phyloP scores from a whole-genome alignment of 2,888 invertebrate species.

The Aphodius sticticus region DNA sequence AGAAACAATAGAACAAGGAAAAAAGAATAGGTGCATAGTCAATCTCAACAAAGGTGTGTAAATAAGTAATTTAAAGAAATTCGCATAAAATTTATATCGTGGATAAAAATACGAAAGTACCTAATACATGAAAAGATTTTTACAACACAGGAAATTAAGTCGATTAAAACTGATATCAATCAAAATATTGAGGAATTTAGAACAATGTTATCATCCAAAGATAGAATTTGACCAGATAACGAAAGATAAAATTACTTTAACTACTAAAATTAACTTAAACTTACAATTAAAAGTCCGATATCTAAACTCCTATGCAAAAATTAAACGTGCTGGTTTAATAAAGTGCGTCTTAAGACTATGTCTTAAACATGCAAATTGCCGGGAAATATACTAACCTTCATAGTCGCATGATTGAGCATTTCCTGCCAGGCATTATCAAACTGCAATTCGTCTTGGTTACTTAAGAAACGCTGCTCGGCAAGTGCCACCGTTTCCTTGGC shows the following conservation, averaged over 20 bases:
- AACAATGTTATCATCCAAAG: not conserved
- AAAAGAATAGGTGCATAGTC: not conserved
- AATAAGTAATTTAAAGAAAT: not conserved
- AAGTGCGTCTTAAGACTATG: not conserved
- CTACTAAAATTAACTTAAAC: too few species aligned
- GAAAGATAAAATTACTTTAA: not conserved
- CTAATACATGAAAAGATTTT: too few species aligned
- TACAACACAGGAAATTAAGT: not conserved
- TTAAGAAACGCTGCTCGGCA: constrained; percentile 83
- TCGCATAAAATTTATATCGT: not conserved
- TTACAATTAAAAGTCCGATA: not conserved
- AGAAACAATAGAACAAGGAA: not conserved
- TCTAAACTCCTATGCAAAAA: not conserved
- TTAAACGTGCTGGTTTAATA: not conserved
- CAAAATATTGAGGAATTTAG: not conserved
- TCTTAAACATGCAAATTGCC: not conserved
- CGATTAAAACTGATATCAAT: not conserved
- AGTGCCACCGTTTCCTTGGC: constrained; percentile 93
- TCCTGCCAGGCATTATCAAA: constrained; percentile 98
- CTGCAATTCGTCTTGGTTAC: constrained; percentile 82
- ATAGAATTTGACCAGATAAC: not conserved
- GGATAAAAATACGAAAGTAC: too few species aligned
- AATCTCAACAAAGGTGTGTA: not conserved
- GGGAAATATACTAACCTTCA: constrained; percentile 70
- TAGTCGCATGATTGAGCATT: constrained; percentile 94